A percentile compares a stretch with the other conserved stretches of the same genome.
Evolutionary conservation across 1,140 invertebrate genomes (phyloP).

Genomic region (Yoshiicerus persimilis): DNA sequence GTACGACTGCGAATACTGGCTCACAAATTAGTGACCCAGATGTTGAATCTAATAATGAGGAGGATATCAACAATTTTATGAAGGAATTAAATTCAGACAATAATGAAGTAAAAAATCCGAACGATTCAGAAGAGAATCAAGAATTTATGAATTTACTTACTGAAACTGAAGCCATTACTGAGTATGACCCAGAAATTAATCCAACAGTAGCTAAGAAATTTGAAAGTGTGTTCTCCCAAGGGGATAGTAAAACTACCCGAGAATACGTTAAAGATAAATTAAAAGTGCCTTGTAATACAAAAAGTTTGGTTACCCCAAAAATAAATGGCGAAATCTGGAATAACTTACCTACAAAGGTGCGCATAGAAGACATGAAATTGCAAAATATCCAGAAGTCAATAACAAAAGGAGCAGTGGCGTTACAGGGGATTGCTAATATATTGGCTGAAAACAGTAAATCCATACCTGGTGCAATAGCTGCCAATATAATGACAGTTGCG

Average conservation of each 20-base stretch:
- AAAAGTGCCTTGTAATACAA: neutral
- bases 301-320: neutral
- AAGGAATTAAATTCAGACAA: neutral
- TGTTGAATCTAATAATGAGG: neutral
- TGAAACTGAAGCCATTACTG: neutral
- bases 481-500: no score
- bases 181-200: neutral
- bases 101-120: no score
- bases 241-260: neutral
- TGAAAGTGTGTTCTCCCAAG: neutral
- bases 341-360: neutral
- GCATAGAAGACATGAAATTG: no score
- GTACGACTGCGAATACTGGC: neutral
- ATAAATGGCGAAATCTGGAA: neutral
- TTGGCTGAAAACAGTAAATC: no score
- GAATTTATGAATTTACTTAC: neutral
- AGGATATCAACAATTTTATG: neutral
- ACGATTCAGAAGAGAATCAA: neutral
- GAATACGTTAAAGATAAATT: neutral
- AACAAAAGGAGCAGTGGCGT: no score
- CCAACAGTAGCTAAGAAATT: neutral
- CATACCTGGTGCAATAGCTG: no score
- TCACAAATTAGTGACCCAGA: no score
- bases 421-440: no score
- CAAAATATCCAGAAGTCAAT: no score